These are phyloP conservation scores for Cotesia chilonis DNA, from an alignment of 1,140 invertebrate species.

Conservation along the genomic window DNA sequence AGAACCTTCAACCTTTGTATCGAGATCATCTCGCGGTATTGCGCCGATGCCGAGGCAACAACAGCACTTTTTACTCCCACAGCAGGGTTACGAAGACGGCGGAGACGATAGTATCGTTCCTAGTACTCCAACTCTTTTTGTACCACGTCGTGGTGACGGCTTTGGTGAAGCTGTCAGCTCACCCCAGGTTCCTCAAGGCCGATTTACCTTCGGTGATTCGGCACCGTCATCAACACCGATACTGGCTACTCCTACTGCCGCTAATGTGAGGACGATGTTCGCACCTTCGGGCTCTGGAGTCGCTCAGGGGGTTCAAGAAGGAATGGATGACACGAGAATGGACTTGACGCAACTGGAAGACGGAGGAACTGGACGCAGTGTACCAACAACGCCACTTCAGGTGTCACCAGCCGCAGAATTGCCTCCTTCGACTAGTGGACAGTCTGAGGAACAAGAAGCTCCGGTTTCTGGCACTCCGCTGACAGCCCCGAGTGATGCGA, in stretches of 20 bases:
- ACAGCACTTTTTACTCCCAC: slow-evolving; percentile 62
- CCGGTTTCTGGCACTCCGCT: slow-evolving; percentile 45
- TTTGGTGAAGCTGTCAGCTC: slow-evolving; percentile 94
- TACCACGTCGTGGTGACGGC: slow-evolving; percentile 84
- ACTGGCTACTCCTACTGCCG: slow-evolving; percentile 49
- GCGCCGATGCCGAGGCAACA: slow-evolving; percentile 62
- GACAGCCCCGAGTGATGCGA: slow-evolving; percentile 45
- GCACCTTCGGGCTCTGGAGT: slow-evolving; percentile 56
- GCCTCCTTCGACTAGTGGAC: slow-evolving; percentile 55
- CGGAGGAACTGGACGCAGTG: slow-evolving; percentile 72
- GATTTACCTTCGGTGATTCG: slow-evolving; percentile 79
- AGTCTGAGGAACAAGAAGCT: slow-evolving; percentile 55
- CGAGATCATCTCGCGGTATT: slow-evolving; percentile 59
- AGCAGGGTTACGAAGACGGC: slow-evolving; percentile 72
- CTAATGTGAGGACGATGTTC: slow-evolving; percentile 54
- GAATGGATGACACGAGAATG: slow-evolving; percentile 81
- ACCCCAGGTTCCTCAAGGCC: slow-evolving; percentile 76
- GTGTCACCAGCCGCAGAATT: slow-evolving; percentile 72
- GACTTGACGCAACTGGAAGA: slow-evolving; percentile 77
- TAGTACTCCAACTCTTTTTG: slow-evolving; percentile 86
- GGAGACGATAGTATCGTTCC: slow-evolving; percentile 90
- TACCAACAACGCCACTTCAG: slow-evolving; percentile 78
- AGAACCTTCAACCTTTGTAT: slow-evolving; percentile 63
- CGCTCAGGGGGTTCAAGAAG: slow-evolving; percentile 68
- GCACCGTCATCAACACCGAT: slow-evolving; percentile 56